Base-by-base conservation (phyloP, 1,140 invertebrate species). In the Drosophila lacertosa region DNA sequence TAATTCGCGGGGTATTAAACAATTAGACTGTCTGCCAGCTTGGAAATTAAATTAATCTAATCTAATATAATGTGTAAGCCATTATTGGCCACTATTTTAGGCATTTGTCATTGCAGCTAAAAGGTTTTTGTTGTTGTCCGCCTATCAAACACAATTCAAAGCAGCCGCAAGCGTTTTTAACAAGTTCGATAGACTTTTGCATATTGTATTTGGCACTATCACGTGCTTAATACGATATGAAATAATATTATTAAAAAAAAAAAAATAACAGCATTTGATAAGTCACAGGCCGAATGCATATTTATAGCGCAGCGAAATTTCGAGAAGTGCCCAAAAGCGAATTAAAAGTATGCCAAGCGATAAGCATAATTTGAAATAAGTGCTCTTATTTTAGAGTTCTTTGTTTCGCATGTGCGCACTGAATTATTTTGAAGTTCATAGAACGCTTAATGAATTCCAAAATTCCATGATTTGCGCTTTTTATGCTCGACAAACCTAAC, bases 81-180 rank as follows among this genome's bases (percentile, higher is more conserved):
- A 65, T 47, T 15, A 45, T 37, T 39, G 11, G 1, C 6, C 2
- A 13, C 32, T 13, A 55, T 13, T 35, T 57, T 9, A 3, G 44
- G 35, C n/a, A 51, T 50, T 65, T 20, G 35, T 40, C 50, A 50
- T 48, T 64, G 26, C 51, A 58, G 32, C 44, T 50, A 47, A 64
- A 55, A 48, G 48, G 35, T 42, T 70, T 50, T 65, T 70, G 15
- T 4, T 2, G 22, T 37, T 37, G 40, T 18, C 18, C 40, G 20
- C 63, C 80, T 86, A 84, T 84, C 80, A 86, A 77, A 73, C 48
- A 80, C 44, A 76, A 75, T 59, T 65, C 67, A 76, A 81, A 78
- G 42, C 54, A 42, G 26, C 45, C 65, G 33, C 55, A 40, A 57
- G 35, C 51, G 15, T 59, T 67, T 72, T 63, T 18, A 57, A 63